Base-by-base conservation (phyloP, 1,140 invertebrate species). In the Zaprionus gabonicus region DNA sequence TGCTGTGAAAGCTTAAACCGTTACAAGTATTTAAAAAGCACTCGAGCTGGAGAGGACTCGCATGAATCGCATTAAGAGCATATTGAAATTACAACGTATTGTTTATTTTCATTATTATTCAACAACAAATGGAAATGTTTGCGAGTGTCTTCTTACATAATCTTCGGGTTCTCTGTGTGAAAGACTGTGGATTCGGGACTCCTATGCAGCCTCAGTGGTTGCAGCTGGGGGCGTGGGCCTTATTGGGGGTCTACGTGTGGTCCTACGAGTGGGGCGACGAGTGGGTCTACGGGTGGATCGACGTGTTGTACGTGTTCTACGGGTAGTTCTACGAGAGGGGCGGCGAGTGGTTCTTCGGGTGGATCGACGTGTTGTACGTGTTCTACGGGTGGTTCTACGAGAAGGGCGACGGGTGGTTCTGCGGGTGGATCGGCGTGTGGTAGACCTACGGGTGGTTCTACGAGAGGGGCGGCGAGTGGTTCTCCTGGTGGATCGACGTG, bases 1-100 rank as follows among this genome's bases (percentile, higher is more conserved):
- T 83, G 81, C 62, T 69, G 66, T 87, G 80, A 87, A 83, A 87
- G 81, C 84, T 87, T 87, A 87, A 88, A 81, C 81, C 80, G 84
- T 71, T 83, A 87, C 74, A 87, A 88, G 84, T 87, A 87, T 87
- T 87, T 87, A 87, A 87, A 87, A 83, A 82, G 78, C 84, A 87
- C 84, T 87, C 83, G 53, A 80, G 31, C 41, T 27, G 27, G 67
- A 76, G 82, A 73, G 82, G 53, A 71, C 65, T 58, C 46, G 49
- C 36, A 80, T 60, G 68, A 76, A 69, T 75, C 70, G 67, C 64
- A 82, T 82, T 82, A 75, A 82, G 80, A 70, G 49, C 65, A 71
- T 53, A 81, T 88, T 73, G 80, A 81, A 77, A 71, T 71, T 67
- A 62, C 60, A 72, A 59, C 57, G 58, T 49, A 68, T 69, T 81